Conservation (phyloP, 2,113 vertebrate species). For the Xiphophorus couchianus region DNA sequence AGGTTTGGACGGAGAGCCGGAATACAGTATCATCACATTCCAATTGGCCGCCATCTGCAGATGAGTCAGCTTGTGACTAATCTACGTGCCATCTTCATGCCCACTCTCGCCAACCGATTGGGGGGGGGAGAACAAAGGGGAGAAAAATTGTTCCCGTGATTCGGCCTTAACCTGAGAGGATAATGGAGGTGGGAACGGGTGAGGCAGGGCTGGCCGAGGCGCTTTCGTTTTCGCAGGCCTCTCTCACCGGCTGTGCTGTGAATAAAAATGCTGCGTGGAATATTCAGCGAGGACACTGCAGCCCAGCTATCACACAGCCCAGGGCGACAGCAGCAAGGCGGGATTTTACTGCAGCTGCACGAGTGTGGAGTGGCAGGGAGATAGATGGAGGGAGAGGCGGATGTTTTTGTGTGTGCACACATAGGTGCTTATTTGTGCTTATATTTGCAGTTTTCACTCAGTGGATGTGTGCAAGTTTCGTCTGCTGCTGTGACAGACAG, state of each 20-base stretch:
- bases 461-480: slow-evolving; percentile 3
- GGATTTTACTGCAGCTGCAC: slow-evolving; percentile 56
- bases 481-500: slow-evolving; percentile 35
- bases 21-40: slow-evolving; percentile 59
- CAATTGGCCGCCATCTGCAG: slow-evolving; percentile 74
- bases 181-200: slow-evolving; percentile 19
- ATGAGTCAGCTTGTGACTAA: slow-evolving; percentile 75
- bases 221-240: slow-evolving; percentile 37
- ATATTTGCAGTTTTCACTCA: slow-evolving; percentile 39
- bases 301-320: slow-evolving; percentile 69
- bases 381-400: background rate
- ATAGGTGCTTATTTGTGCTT: slow-evolving; percentile 52
- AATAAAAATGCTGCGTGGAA: slow-evolving; percentile 69
- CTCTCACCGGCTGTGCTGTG: slow-evolving; percentile 61
- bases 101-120: slow-evolving; percentile 62
- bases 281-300: slow-evolving; percentile 66
- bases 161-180: slow-evolving; percentile 64
- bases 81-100: slow-evolving; percentile 72
- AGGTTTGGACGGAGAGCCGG: slow-evolving; percentile 45
- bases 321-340: slow-evolving; percentile 48
- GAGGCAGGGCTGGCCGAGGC: slow-evolving; percentile 9
- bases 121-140: slow-evolving; percentile 14
- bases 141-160: slow-evolving; percentile 66
- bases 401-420: slow-evolving; percentile 13
- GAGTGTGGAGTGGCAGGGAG: slow-evolving; percentile 25